Percentiles rank a stretch among this genome's conserved stretches.
phyloP scores from a whole-genome alignment of 1,140 invertebrate species.

The Dinothrombium tinctorium region DNA sequence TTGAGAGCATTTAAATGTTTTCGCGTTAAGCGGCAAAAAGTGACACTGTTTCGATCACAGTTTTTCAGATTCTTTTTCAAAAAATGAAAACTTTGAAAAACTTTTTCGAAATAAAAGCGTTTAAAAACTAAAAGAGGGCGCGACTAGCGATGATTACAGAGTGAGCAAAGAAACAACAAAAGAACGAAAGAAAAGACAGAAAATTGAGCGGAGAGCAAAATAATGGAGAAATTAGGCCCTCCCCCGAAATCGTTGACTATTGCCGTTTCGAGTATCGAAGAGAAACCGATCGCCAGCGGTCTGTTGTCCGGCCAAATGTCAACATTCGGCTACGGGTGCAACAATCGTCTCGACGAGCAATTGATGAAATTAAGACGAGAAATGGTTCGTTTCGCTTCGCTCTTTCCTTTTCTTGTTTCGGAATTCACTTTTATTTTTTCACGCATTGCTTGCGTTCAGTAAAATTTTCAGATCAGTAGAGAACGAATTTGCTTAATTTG shows the following conservation, averaged over 20 bases:
- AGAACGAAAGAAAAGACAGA: no score
- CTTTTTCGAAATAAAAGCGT: no score
- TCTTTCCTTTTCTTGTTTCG: no score
- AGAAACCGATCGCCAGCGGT: neutral
- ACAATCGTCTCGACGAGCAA: conserved; percentile 41
- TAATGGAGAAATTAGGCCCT: neutral
- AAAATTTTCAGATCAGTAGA: neutral
- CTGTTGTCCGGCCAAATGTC: neutral
- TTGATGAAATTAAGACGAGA: conserved; percentile 50
- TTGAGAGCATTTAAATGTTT: no score
- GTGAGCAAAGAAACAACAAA: no score
- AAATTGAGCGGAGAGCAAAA: no score
- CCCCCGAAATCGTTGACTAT: conserved; percentile 2
- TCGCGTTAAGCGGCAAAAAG: no score
- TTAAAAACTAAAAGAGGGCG: no score
- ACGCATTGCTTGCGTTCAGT: neutral
- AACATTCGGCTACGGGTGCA: conserved; percentile 1
- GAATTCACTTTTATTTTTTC: neutral
- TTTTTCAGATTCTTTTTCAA: no score
- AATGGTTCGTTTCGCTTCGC: conserved; percentile 43
- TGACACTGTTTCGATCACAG: no score
- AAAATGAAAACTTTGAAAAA: no score
- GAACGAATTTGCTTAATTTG: conserved; percentile 14
- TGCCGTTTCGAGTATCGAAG: neutral
- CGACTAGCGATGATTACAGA: no score